Evolutionary conservation across 2,797 vertebrate species (phyloP).

Genomic region (Syngnathus rostellatus): DNA sequence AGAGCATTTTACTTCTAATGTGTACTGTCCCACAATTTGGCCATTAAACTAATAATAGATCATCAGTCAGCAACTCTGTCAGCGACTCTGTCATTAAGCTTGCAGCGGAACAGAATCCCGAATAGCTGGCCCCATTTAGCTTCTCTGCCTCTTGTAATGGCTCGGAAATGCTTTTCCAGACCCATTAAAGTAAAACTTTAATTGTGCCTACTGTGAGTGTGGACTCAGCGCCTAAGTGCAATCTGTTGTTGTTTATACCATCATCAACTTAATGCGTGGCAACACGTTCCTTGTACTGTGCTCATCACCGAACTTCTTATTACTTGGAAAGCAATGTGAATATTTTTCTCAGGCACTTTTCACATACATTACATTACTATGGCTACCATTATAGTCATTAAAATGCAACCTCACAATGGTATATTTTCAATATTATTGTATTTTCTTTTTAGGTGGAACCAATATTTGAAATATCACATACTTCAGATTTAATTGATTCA

Average conservation of each 20-base stretch:
- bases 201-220: neutral
- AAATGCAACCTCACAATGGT: neutral
- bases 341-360: neutral
- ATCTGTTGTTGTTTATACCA: neutral
- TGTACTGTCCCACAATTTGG: neutral
- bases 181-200: neutral
- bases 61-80: neutral
- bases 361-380: neutral
- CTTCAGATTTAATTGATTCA: neutral
- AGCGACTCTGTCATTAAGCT: neutral
- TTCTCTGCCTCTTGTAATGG: constrained; percentile 3
- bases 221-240: neutral
- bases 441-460: neutral
- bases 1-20: neutral
- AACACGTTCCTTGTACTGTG: neutral
- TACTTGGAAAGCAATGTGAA: neutral
- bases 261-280: neutral
- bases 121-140: neutral
- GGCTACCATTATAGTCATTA: neutral
- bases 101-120: neutral
- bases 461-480: neutral
- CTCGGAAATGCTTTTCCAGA: neutral
- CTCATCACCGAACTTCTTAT: neutral
- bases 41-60: neutral
- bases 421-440: neutral